Percentiles rank a stretch among this genome's conserved stretches.
These are phyloP conservation scores for Anguilla anguilla DNA, from an alignment of 2,797 vertebrate species.

Conservation along the genomic window DNA sequence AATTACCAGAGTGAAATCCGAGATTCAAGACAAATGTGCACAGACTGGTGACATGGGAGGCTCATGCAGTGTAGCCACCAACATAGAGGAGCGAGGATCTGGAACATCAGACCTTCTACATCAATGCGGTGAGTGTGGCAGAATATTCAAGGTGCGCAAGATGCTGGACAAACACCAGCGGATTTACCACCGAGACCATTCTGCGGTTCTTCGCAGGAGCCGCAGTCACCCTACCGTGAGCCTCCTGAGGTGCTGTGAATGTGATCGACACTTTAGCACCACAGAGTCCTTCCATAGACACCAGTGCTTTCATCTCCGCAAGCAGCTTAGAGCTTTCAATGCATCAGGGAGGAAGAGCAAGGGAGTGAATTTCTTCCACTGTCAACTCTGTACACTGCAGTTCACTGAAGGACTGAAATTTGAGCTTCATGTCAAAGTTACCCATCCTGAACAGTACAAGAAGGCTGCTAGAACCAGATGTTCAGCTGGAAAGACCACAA, in stretches of 20 bases:
- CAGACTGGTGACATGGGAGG: not conserved
- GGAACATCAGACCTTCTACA: not conserved
- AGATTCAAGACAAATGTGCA: not conserved
- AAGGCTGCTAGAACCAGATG: not conserved
- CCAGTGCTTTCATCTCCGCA: constrained; percentile 27
- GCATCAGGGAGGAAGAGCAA: constrained; percentile 3
- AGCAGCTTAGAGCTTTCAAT: constrained; percentile 18
- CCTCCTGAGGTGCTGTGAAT: constrained; percentile 20
- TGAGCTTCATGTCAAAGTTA: constrained; percentile 9
- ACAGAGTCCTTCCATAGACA: constrained; percentile 15
- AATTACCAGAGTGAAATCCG: not conserved
- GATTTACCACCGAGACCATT: not conserved
- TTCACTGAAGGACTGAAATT: constrained; percentile 17
- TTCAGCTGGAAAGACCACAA: not conserved
- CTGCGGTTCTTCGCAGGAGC: not conserved
- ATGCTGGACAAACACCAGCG: constrained; percentile 8
- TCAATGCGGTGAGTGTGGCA: constrained; percentile 6
- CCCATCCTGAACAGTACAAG: constrained; percentile 17
- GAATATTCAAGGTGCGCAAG: not conserved
- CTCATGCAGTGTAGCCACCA: not conserved
- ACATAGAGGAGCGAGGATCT: not conserved
- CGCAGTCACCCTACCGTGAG: not conserved
- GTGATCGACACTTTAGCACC: constrained; percentile 3
- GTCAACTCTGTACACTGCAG: constrained; percentile 9
- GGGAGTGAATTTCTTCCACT: constrained; percentile 5